Conservation (phyloP, 2,113 vertebrate genomes). For the Hyla sarda region DNA sequence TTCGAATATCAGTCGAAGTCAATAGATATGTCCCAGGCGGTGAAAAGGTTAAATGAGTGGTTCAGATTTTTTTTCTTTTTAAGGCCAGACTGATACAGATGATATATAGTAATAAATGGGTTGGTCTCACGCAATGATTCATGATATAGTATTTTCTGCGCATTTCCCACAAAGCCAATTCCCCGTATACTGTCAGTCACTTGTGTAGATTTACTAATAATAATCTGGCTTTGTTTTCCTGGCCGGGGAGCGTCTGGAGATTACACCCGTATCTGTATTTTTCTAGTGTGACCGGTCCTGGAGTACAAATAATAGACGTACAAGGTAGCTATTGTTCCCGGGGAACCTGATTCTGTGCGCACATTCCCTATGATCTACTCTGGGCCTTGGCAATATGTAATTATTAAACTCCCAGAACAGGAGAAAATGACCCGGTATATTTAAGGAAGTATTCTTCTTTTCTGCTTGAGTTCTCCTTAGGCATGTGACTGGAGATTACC, state of each 20-base stretch:
- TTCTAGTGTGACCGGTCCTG: conserved; percentile 14
- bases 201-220: conserved; percentile 10
- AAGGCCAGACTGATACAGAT: not conserved
- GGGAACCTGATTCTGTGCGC: conserved; percentile 9
- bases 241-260: not conserved
- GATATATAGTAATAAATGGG: not conserved
- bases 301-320: not conserved
- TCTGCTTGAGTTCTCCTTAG: not conserved
- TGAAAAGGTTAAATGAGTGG: not conserved
- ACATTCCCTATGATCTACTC: not conserved
- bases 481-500: not conserved
- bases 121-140: not conserved
- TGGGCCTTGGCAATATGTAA: conserved; percentile 19
- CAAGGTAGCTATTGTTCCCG: conserved; percentile 12
- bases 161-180: not conserved
- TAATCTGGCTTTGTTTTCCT: conserved; percentile 18
- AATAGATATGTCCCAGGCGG: not conserved
- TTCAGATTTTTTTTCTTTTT: not conserved
- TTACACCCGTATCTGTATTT: not conserved
- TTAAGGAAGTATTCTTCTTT: not conserved
- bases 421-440: not conserved
- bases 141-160: not conserved
- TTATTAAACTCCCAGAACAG: conserved; percentile 2
- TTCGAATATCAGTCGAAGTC: not conserved
- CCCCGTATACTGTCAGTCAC: not conserved